phyloP scores from a whole-genome alignment of 2,888 invertebrate genomes.

The Mellilla xanthometata region DNA sequence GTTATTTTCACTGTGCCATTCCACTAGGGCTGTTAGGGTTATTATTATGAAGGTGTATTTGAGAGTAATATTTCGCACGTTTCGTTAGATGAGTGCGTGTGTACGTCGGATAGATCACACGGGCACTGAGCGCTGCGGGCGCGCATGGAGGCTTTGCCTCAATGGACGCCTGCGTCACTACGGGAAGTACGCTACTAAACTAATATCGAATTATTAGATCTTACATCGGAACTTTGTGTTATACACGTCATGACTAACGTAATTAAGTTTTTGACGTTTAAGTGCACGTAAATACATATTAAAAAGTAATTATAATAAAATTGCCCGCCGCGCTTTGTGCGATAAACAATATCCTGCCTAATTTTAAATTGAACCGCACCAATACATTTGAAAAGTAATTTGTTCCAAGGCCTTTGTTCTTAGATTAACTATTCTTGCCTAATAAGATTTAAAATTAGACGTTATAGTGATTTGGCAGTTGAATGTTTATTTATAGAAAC shows the following conservation, averaged over 20 bases:
- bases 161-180: conserved; percentile 74
- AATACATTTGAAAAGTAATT: neutral
- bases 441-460: conserved; percentile 1
- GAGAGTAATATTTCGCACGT: conserved; percentile 14
- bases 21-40: too few species aligned
- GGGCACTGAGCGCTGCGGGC: conserved; percentile 69
- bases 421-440: neutral
- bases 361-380: neutral
- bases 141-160: conserved; percentile 66
- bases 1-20: conserved; percentile 11
- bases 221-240: conserved; percentile 51
- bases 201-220: conserved; percentile 63
- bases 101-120: conserved; percentile 75
- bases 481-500: too few species aligned
- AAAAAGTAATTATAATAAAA: conserved; percentile 30
- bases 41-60: too few species aligned
- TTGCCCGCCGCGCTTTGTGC: conserved; percentile 20
- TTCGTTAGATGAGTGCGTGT: conserved; percentile 72
- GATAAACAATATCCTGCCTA: conserved; percentile 13
- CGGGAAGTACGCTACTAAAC: conserved; percentile 75
- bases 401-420: conserved; percentile 5
- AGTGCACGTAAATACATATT: conserved; percentile 46
- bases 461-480: too few species aligned
- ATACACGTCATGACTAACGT: conserved; percentile 56
- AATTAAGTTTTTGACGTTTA: conserved; percentile 67